phyloP scores from a whole-genome alignment of 2,888 invertebrate genomes.

The Ceriagrion tenellum region DNA sequence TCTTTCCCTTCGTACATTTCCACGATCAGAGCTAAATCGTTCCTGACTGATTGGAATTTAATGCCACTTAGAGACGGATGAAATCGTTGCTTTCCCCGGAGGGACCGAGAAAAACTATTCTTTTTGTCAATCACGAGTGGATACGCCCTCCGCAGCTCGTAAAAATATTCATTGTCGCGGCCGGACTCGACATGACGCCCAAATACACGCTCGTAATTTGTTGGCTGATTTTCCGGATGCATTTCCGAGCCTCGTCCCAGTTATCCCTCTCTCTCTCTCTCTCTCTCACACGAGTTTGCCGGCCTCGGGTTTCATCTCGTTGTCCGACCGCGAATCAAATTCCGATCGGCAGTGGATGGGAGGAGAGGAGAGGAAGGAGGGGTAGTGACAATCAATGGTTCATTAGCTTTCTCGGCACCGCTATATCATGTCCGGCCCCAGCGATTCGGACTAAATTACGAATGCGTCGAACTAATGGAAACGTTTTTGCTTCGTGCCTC shows the following conservation, averaged over 20 bases:
- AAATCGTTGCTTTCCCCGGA: neutral
- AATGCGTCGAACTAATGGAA: neutral
- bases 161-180: slow-evolving; percentile 9
- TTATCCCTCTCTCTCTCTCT: slow-evolving; percentile 10
- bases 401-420: slow-evolving; percentile 19
- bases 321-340: slow-evolving; percentile 7
- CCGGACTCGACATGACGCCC: neutral
- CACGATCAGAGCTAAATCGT: neutral
- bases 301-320: neutral
- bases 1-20: neutral
- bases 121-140: neutral
- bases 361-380: neutral
- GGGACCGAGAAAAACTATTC: neutral
- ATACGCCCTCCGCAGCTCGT: neutral
- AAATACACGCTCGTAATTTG: neutral
- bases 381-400: slow-evolving; percentile 12
- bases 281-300: neutral
- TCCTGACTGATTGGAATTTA: slow-evolving; percentile 28
- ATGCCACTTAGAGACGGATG: slow-evolving; percentile 2
- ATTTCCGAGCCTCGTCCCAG: neutral
- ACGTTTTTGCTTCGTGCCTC: neutral
- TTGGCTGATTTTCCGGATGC: neutral
- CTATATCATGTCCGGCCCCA: neutral
- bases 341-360: neutral
- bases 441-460: neutral